Percentiles rank a stretch among this genome's conserved stretches.
Evolutionary conservation across 1,140 invertebrate genomes (phyloP).

Genomic region (Pentalonia nigronervosa): DNA sequence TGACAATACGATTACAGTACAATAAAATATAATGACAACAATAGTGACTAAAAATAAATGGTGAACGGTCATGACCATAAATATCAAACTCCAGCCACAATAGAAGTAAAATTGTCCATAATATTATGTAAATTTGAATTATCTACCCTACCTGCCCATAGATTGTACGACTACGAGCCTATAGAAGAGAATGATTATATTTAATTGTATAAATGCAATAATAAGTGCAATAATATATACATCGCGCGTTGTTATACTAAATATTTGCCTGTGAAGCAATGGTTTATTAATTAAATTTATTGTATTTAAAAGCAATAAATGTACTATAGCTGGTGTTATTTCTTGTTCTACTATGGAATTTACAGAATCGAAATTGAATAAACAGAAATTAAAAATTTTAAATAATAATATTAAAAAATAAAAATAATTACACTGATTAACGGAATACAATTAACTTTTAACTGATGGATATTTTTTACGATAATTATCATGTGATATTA

Average conservation of each 20-base stretch:
- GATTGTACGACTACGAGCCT: background rate
- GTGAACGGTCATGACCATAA: background rate
- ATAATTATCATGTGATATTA: background rate
- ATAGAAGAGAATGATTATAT: background rate
- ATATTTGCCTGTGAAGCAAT: background rate
- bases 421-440: background rate
- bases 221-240: background rate
- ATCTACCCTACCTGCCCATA: background rate
- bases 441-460: background rate
- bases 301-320: background rate
- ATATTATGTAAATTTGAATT: conserved; percentile 6
- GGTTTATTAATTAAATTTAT: background rate
- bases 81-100: background rate
- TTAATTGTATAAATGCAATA: background rate
- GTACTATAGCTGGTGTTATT: background rate
- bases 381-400: background rate
- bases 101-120: background rate
- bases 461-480: background rate
- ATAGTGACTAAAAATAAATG: conserved; percentile 11
- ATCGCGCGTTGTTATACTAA: background rate
- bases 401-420: background rate
- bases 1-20: conserved; percentile 15
- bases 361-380: background rate
- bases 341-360: background rate
- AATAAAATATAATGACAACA: conserved; percentile 9